Percentiles rank a stretch among this genome's conserved stretches.
Conservation (phyloP, 2,888 invertebrate genomes). For the Phortica okadai region DNA sequence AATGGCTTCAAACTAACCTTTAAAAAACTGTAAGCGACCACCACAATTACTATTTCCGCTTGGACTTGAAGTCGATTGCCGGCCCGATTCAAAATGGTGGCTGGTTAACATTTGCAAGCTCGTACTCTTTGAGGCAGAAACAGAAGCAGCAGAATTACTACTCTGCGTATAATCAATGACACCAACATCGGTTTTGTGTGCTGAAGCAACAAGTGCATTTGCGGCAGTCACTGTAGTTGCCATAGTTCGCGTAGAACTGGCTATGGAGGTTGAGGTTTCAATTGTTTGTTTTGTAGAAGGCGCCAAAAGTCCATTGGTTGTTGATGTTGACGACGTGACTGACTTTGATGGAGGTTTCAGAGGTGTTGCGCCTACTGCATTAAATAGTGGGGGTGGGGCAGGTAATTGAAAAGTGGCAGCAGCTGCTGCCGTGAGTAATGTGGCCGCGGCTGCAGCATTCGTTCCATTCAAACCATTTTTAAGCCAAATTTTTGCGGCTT, state of each 20-base stretch:
- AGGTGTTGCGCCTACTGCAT: constrained; percentile 36
- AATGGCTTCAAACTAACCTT: constrained; percentile 64
- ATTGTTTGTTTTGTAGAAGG: constrained; percentile 46
- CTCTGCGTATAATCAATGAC: constrained; percentile 66
- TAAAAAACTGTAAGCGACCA: constrained; percentile 76
- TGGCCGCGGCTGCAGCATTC: constrained; percentile 59
- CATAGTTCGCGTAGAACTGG: constrained; percentile 19
- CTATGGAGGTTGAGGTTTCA: constrained; percentile 47
- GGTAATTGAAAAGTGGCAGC: constrained; percentile 64
- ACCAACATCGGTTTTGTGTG: constrained; percentile 55
- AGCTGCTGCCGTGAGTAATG: constrained; percentile 59
- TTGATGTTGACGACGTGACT: constrained; percentile 35
- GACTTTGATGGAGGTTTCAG: constrained; percentile 40
- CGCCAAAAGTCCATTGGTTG: constrained; percentile 60
- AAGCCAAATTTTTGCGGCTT: constrained; percentile 69
- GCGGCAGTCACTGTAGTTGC: constrained; percentile 50
- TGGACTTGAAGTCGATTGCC: constrained; percentile 66
- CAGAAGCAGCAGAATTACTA: constrained; percentile 45
- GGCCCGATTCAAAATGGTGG: constrained; percentile 66
- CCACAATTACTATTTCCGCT: constrained; percentile 63
- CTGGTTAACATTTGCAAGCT: constrained; percentile 44
- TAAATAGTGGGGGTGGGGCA: constrained; percentile 53
- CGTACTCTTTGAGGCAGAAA: constrained; percentile 45
- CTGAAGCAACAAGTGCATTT: constrained; percentile 46
- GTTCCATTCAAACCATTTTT: constrained; percentile 72